Percentiles rank a stretch among this genome's conserved stretches.
These are phyloP conservation scores for Leptinotarsa juncta DNA, from an alignment of 2,888 invertebrate species.

Conservation along the genomic window DNA sequence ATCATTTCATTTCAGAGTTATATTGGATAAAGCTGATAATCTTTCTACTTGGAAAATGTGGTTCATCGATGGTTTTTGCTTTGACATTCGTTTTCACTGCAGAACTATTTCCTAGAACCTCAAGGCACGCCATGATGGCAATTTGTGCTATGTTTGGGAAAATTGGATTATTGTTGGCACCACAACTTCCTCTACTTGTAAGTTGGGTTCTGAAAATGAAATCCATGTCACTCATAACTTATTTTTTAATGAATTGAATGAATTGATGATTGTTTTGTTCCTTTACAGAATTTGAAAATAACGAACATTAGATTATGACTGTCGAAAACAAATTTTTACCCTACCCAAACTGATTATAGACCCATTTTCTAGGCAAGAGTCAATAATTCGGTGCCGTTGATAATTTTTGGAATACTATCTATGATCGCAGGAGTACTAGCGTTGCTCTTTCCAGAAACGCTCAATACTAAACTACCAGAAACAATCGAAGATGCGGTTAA, in stretches of 20 bases:
- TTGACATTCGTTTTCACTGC: slow-evolving; percentile 63
- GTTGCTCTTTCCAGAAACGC: slow-evolving; percentile 68
- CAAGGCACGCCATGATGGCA: slow-evolving; percentile 75
- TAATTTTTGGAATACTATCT: slow-evolving; percentile 48
- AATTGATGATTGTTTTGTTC: too few relatives aligned
- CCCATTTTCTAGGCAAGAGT: too few relatives aligned
- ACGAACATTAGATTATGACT: too few relatives aligned
- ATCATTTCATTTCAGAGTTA: slow-evolving; percentile 29
- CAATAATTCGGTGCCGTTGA: too few relatives aligned
- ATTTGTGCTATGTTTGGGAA: slow-evolving; percentile 78
- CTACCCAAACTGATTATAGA: too few relatives aligned
- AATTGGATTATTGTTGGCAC: slow-evolving; percentile 77
- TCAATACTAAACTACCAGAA: slow-evolving; percentile 67
- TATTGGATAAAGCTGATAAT: slow-evolving; percentile 38
- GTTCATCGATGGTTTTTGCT: slow-evolving; percentile 50
- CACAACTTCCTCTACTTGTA: slow-evolving; percentile 77
- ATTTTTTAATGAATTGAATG: too few relatives aligned
- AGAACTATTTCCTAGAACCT: slow-evolving; percentile 78
- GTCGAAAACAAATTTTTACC: too few relatives aligned
- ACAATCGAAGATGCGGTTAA: slow-evolving; percentile 71
- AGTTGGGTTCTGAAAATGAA: slow-evolving; percentile 33
- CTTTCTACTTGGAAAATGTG: slow-evolving; percentile 51
- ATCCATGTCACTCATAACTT: too few relatives aligned
- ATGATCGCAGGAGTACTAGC: slow-evolving; percentile 70
- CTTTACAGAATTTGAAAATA: too few relatives aligned